Percentiles rank a stretch among this genome's conserved stretches.
phyloP scores from a whole-genome alignment of 2,113 vertebrate species.

The Mesocricetus auratus region DNA sequence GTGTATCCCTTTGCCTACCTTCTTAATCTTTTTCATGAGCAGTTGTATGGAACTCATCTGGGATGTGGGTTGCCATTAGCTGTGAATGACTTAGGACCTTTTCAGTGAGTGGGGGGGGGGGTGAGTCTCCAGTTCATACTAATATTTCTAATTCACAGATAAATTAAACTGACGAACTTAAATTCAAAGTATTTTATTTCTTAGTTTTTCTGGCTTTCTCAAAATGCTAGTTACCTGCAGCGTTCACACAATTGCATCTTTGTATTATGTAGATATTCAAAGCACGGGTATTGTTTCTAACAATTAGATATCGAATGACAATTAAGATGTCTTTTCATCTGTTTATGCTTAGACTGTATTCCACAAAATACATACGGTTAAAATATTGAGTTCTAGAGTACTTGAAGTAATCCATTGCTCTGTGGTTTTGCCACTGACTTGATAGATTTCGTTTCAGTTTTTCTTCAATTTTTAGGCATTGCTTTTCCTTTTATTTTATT shows the following conservation, averaged over 20 bases:
- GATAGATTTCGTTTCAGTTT: conserved; percentile 70
- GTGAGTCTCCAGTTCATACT: background rate
- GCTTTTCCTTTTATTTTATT: background rate
- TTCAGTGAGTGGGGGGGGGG: background rate
- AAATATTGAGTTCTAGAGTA: conserved; percentile 15
- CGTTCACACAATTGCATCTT: conserved; percentile 27
- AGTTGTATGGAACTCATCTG: background rate
- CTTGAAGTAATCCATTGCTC: conserved; percentile 43
- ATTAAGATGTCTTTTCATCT: conserved; percentile 49
- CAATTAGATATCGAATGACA: background rate
- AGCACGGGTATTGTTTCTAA: conserved; percentile 1
- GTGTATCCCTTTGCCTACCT: no score
- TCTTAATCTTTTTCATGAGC: background rate
- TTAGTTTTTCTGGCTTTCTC: background rate
- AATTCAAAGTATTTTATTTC: background rate
- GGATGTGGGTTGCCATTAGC: background rate
- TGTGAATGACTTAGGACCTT: background rate
- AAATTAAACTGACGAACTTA: background rate
- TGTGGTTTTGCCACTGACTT: conserved; percentile 68
- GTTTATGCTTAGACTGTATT: background rate
- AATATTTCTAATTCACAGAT: conserved; percentile 27
- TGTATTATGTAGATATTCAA: background rate
- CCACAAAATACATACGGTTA: background rate
- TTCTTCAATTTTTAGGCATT: conserved; percentile 69
- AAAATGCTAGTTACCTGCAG: conserved; percentile 5